These are phyloP conservation scores for Tonatia bakeri DNA, from an alignment of 2,113 vertebrate species.

Conservation along the genomic window DNA sequence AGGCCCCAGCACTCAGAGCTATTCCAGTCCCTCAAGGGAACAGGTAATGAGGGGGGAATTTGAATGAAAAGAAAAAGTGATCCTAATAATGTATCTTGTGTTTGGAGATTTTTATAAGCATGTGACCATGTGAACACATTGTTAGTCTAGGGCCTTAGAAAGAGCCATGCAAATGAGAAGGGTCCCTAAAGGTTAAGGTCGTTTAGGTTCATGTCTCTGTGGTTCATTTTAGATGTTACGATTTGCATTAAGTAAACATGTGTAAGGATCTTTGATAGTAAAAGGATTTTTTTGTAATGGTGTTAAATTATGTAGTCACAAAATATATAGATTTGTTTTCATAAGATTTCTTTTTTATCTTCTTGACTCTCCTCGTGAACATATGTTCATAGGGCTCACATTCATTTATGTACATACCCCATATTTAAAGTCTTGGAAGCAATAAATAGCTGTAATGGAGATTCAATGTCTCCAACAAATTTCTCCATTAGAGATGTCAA, in stretches of 20 bases:
- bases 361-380: neutral
- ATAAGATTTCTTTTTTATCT: neutral
- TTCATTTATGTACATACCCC: no score
- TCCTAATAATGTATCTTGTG: neutral
- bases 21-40: neutral
- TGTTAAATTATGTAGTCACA: constrained; percentile 55
- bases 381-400: neutral
- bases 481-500: neutral
- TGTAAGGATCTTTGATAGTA: neutral
- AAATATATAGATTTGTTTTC: constrained; percentile 50
- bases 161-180: neutral
- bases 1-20: rapidly evolving
- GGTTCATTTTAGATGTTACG: rapidly evolving
- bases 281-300: neutral
- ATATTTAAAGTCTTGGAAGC: neutral
- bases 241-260: neutral
- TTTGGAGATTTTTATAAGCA: neutral
- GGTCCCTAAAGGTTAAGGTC: neutral
- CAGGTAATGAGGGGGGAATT: neutral
- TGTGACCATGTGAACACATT: neutral
- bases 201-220: neutral
- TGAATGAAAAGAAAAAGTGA: neutral
- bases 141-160: neutral
- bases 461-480: neutral
- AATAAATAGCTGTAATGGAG: neutral